phyloP scores from a whole-genome alignment of 2,888 invertebrate genomes.

The Ichneumon xanthorius region DNA sequence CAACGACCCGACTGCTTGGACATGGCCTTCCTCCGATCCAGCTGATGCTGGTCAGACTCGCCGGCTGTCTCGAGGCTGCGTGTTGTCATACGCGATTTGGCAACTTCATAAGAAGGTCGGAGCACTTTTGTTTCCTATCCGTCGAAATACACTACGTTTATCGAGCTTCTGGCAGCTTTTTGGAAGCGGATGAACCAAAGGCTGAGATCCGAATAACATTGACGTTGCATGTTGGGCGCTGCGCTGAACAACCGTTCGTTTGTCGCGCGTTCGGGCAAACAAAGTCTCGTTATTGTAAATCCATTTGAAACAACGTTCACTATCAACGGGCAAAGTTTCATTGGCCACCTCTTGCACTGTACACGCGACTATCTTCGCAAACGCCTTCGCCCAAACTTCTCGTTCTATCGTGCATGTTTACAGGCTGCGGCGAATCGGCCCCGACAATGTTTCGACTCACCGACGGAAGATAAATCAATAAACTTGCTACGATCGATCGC shows the following conservation, averaged over 20 bases:
- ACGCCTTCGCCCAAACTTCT: constrained; percentile 22
- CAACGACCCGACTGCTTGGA: constrained; percentile 7
- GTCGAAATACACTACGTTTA: neutral
- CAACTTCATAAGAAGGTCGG: neutral
- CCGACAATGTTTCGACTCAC: constrained; percentile 46
- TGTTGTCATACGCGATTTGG: neutral
- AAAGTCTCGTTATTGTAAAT: constrained; percentile 79
- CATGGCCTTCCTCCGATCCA: constrained; percentile 17
- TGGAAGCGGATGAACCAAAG: neutral
- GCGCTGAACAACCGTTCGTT: constrained; percentile 73
- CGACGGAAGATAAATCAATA: constrained; percentile 40
- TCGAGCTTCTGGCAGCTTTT: neutral
- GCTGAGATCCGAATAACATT: neutral
- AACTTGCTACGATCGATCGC: constrained; percentile 36
- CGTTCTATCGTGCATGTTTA: constrained; percentile 14
- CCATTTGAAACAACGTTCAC: constrained; percentile 74
- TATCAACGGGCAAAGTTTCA: constrained; percentile 72
- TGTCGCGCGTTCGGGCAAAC: constrained; percentile 74
- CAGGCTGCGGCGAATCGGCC: constrained; percentile 22
- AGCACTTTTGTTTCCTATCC: neutral
- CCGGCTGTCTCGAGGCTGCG: constrained; percentile 4
- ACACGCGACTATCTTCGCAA: constrained; percentile 16
- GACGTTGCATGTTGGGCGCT: neutral
- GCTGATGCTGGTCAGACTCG: constrained; percentile 2
- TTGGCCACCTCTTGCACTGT: constrained; percentile 69